A percentile compares a stretch with the other conserved stretches of the same genome.
These are phyloP conservation scores for Cnemophilus loriae DNA, from an alignment of 2,113 vertebrate genomes.

Conservation along the genomic window DNA sequence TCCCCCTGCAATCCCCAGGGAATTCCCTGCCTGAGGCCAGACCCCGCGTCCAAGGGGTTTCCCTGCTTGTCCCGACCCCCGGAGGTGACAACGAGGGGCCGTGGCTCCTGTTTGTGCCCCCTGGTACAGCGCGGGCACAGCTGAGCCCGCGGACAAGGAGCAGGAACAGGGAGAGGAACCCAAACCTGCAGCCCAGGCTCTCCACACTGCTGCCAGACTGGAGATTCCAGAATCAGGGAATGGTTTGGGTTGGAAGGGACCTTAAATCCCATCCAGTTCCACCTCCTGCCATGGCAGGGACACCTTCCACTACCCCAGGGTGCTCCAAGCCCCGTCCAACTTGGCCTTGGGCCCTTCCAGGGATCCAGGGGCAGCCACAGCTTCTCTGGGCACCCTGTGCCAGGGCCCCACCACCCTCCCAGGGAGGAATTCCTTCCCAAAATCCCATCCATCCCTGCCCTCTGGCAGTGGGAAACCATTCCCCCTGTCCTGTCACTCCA, in stretches of 20 bases:
- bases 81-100: neutral
- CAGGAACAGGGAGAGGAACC: neutral
- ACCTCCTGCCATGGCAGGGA: neutral
- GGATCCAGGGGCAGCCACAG: neutral
- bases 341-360: neutral
- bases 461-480: neutral
- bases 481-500: neutral
- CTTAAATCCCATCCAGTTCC: neutral
- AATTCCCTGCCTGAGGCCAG: neutral
- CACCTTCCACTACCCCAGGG: accelerated
- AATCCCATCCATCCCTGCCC: neutral
- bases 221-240: neutral
- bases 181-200: neutral
- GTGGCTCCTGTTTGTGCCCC: neutral
- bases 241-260: neutral
- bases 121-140: neutral
- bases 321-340: neutral
- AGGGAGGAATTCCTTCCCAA: neutral
- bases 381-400: neutral
- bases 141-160: neutral
- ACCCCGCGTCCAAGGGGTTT: accelerated
- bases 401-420: neutral
- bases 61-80: neutral
- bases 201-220: neutral
- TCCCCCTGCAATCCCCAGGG: accelerated